phyloP scores from a whole-genome alignment of 2,888 invertebrate genomes.

The Schrankia costaestrigalis region DNA sequence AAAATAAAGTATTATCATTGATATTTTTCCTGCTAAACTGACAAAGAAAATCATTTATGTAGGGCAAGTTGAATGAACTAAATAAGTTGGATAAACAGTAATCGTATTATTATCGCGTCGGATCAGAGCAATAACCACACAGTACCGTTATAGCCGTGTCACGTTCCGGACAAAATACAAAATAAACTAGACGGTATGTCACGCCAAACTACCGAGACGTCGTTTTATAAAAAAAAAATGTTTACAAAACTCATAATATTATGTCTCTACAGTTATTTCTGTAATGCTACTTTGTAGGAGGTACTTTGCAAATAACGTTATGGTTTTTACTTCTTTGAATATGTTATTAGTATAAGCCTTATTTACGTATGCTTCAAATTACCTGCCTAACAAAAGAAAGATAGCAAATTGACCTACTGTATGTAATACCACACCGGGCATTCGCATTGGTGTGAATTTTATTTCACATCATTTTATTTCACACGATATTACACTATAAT shows the following conservation, averaged over 20 bases:
- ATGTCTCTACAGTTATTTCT: neutral
- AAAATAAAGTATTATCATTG: neutral
- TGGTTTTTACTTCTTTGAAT: no score
- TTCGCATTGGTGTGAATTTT: no score
- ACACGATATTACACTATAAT: no score
- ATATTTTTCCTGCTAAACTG: neutral
- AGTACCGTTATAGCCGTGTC: slow-evolving; percentile 36
- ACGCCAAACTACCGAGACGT: neutral
- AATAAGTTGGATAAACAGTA: slow-evolving; percentile 25
- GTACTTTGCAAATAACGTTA: no score
- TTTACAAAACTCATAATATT: neutral
- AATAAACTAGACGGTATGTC: slow-evolving; percentile 3
- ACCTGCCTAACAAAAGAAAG: no score
- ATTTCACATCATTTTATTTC: no score
- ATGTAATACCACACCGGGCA: no score
- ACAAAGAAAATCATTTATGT: neutral
- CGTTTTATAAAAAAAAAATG: neutral
- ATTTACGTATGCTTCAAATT: slow-evolving; percentile 1
- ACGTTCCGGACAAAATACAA: slow-evolving; percentile 18
- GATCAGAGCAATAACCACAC: slow-evolving; percentile 35
- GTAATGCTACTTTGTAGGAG: no score
- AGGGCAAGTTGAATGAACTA: slow-evolving; percentile 28
- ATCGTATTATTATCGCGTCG: slow-evolving; percentile 32
- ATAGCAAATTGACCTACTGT: no score
- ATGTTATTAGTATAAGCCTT: no score